A percentile compares a stretch with the other conserved stretches of the same genome.
phyloP scores from a whole-genome alignment of 2,113 vertebrate genomes.

The Aegithalos caudatus region DNA sequence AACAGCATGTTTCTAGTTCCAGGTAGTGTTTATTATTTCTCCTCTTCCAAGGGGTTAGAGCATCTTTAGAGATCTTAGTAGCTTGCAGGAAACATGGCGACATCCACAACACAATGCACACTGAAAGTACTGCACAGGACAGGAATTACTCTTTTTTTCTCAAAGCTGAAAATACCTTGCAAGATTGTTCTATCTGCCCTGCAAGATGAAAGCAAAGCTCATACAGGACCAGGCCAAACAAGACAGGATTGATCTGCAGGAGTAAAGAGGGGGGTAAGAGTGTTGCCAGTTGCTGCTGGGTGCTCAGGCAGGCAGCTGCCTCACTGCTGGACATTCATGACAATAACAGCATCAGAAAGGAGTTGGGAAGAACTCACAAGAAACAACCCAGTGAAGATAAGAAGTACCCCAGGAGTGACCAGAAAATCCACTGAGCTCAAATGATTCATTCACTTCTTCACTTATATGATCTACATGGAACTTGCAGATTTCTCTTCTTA shows the following conservation, averaged over 20 bases:
- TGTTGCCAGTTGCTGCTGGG: accelerated
- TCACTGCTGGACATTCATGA: accelerated
- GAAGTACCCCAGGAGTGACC: not conserved
- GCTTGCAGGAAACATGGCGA: not conserved
- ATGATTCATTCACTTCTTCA: not conserved
- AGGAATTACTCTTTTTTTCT: not conserved
- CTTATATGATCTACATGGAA: not conserved
- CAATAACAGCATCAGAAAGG: not conserved
- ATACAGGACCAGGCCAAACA: not conserved
- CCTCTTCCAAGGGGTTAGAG: not conserved
- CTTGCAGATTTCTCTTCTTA: not conserved
- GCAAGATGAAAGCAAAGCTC: not conserved
- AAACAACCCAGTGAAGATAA: not conserved
- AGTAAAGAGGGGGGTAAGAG: not conserved
- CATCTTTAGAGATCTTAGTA: not conserved
- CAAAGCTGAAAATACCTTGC: not conserved
- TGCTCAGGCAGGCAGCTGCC: not conserved
- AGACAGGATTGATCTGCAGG: not conserved
- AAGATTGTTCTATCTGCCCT: not conserved
- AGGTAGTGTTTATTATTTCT: not conserved
- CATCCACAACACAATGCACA: accelerated
- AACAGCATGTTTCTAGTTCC: not conserved
- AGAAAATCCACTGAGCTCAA: not conserved
- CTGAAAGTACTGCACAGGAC: accelerated
- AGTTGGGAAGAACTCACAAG: not conserved